Conservation (phyloP, 2,113 vertebrate genomes). For the Machaerirhynchus nigripectus region DNA sequence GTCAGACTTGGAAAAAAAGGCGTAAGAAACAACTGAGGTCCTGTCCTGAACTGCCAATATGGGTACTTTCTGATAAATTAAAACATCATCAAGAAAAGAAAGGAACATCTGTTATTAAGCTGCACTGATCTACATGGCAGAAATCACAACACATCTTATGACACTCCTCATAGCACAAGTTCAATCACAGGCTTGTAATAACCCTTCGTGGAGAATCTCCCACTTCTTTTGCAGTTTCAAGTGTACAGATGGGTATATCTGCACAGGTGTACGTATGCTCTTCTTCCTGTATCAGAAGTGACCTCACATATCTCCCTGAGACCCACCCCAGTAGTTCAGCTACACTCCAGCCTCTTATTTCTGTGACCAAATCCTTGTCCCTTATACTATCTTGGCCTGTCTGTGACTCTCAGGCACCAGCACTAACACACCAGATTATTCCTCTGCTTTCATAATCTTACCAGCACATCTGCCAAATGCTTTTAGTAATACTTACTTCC, state of each 20-base stretch:
- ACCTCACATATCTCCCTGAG: background rate
- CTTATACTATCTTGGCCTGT: background rate
- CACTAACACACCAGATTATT: background rate
- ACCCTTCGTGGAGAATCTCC: background rate
- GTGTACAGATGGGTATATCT: background rate
- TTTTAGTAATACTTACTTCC: background rate
- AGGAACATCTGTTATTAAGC: background rate
- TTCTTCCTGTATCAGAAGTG: background rate
- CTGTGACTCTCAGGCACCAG: background rate
- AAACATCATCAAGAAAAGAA: background rate
- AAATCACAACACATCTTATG: background rate
- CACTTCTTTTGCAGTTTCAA: background rate
- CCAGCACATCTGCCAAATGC: background rate
- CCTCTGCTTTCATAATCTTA: background rate
- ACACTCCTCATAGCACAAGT: background rate
- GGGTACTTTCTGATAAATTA: background rate
- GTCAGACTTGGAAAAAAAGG: background rate
- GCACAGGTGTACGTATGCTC: accelerated
- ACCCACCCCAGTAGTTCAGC: background rate
- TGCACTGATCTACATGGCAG: background rate
- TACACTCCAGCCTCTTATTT: background rate
- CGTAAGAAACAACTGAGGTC: background rate
- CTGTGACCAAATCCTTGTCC: background rate
- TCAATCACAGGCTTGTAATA: background rate
- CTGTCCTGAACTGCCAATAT: background rate